Conservation (phyloP, 2,113 vertebrate genomes). For the Oncorhynchus mykiss region DNA sequence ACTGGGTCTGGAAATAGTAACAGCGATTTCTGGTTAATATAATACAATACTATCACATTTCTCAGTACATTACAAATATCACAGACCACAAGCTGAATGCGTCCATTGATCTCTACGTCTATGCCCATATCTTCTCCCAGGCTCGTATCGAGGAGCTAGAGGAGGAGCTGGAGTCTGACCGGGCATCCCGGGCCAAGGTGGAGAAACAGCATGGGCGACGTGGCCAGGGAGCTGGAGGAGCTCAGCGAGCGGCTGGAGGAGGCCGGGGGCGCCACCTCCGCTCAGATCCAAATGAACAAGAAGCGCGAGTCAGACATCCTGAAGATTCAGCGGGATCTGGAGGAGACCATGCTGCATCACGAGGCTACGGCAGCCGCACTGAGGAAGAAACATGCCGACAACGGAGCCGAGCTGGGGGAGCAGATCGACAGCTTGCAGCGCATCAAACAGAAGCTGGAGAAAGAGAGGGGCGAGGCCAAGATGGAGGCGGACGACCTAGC, state of each 20-base stretch:
- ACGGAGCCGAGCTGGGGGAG: too few species aligned
- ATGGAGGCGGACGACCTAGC: slow-evolving; percentile 89
- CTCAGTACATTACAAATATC: background rate
- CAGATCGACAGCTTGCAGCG: too few species aligned
- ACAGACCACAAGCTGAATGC: background rate
- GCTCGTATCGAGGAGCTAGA: slow-evolving; percentile 88
- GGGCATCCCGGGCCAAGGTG: slow-evolving; percentile 80
- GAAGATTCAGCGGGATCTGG: slow-evolving; percentile 86
- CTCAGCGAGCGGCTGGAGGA: slow-evolving; percentile 89
- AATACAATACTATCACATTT: background rate
- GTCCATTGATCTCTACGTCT: background rate
- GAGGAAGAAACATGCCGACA: slow-evolving; percentile 86
- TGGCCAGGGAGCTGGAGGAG: slow-evolving; percentile 88
- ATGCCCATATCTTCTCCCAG: slow-evolving; percentile 54
- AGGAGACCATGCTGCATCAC: slow-evolving; percentile 85
- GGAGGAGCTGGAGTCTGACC: slow-evolving; percentile 90
- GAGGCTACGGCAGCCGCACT: slow-evolving; percentile 79
- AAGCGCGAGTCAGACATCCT: slow-evolving; percentile 84
- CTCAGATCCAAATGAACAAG: slow-evolving; percentile 86
- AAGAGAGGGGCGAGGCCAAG: slow-evolving; percentile 87
- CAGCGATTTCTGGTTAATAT: background rate
- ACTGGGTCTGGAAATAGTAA: background rate
- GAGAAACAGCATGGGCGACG: slow-evolving; percentile 88
- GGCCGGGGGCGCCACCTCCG: slow-evolving; percentile 79
- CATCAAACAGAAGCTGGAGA: slow-evolving; percentile 85